These are phyloP conservation scores for Acanthis flammea DNA, from an alignment of 2,797 vertebrate genomes.

Conservation along the genomic window DNA sequence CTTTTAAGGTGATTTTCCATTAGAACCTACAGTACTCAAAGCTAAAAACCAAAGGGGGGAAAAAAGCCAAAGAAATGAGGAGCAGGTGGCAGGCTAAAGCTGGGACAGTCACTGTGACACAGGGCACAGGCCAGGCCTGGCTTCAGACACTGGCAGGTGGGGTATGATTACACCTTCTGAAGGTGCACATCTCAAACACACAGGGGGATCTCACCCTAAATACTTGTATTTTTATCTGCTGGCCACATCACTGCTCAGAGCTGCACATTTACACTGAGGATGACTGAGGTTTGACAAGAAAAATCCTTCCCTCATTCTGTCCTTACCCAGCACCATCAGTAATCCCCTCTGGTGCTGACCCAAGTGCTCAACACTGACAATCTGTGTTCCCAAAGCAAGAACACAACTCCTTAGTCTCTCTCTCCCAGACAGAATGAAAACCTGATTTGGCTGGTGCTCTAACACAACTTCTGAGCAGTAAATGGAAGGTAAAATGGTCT, in stretches of 20 bases:
- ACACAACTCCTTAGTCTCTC: neutral
- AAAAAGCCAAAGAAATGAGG: neutral
- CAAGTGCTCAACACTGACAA: neutral
- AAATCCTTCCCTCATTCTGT: neutral
- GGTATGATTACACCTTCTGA: neutral
- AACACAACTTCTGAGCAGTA: neutral
- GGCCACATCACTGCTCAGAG: neutral
- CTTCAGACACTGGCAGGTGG: neutral
- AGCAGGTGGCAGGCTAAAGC: neutral
- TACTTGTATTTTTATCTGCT: neutral
- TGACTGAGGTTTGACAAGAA: neutral
- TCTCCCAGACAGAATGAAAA: neutral
- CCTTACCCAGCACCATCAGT: neutral
- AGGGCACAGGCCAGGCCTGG: neutral
- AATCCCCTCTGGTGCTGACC: neutral
- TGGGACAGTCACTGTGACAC: neutral
- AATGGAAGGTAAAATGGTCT: neutral
- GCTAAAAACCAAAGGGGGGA: neutral
- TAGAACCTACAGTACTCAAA: neutral
- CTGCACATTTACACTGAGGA: neutral
- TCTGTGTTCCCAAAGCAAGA: neutral
- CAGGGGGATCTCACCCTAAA: neutral
- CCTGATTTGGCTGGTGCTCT: neutral
- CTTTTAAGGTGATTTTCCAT: neutral
- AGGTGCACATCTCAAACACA: neutral